Percentiles rank a stretch among this genome's conserved stretches.
Conservation (phyloP, 2,888 invertebrate species). For the Urechis unicinctus region DNA sequence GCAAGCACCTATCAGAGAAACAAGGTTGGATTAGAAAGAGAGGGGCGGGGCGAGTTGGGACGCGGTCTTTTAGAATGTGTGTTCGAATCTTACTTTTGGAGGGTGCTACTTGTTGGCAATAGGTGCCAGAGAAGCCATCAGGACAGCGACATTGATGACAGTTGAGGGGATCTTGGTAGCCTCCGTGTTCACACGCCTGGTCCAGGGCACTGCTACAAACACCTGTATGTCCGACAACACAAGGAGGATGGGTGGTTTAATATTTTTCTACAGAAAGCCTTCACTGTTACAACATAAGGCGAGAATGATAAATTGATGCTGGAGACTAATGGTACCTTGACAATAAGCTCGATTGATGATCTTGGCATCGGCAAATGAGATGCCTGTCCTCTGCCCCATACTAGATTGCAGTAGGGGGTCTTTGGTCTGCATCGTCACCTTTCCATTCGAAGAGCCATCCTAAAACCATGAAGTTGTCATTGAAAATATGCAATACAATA, state of each 20-base stretch:
- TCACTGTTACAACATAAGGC: no score
- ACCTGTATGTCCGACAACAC: no score
- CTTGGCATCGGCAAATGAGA: constrained; percentile 21
- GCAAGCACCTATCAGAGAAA: background rate
- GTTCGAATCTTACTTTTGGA: background rate
- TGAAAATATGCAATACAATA: no score
- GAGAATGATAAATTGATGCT: no score
- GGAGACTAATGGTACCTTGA: constrained; percentile 2
- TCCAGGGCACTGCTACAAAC: background rate
- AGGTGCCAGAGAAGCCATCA: background rate
- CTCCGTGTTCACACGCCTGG: background rate
- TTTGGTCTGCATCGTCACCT: constrained; percentile 14
- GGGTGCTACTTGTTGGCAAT: background rate
- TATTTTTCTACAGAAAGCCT: no score
- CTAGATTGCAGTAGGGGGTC: constrained; percentile 17
- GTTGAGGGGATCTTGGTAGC: background rate
- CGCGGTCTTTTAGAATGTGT: no score
- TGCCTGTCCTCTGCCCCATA: constrained; percentile 23
- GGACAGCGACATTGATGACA: background rate
- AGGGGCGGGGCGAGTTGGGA: no score
- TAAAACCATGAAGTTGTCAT: no score
- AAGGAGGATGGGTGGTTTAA: no score
- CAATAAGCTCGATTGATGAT: constrained; percentile 23
- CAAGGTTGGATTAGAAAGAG: background rate
- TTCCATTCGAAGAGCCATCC: constrained; percentile 13